These are phyloP conservation scores for Pan troglodytes DNA, from an alignment of 2,113 vertebrate species.

Conservation along the genomic window DNA sequence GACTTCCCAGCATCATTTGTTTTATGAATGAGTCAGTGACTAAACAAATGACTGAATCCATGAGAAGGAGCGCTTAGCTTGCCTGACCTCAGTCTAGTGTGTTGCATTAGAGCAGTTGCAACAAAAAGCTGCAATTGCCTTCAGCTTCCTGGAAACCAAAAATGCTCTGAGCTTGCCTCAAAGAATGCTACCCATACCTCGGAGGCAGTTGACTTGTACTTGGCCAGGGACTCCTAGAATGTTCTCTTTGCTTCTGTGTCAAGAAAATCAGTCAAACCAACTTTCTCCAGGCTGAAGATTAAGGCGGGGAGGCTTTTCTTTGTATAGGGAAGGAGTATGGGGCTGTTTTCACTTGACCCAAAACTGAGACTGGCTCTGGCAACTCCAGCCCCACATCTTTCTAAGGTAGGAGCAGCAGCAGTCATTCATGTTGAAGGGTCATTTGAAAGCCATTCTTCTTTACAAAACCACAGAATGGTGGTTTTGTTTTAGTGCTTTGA, in stretches of 20 bases:
- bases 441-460: slow-evolving; percentile 36
- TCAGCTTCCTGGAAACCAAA: not conserved
- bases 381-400: not conserved
- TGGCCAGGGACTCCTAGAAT: not conserved
- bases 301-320: not conserved
- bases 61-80: not conserved
- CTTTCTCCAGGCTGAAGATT: not conserved
- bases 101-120: not conserved
- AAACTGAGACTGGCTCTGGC: not conserved
- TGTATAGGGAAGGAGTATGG: not conserved
- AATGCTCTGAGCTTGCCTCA: not conserved
- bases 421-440: not conserved
- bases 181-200: not conserved
- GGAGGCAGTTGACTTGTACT: not conserved
- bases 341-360: not conserved
- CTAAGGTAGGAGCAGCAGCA: not conserved
- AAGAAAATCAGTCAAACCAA: not conserved
- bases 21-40: not conserved
- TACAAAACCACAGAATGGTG: slow-evolving; percentile 47
- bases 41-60: not conserved
- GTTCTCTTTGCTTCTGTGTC: not conserved
- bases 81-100: not conserved
- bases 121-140: not conserved
- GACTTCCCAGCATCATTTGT: not conserved
- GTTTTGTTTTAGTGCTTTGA: slow-evolving; percentile 56